These are phyloP conservation scores for Chrysotoxum bicinctum DNA, from an alignment of 2,888 invertebrate species.

Conservation along the genomic window DNA sequence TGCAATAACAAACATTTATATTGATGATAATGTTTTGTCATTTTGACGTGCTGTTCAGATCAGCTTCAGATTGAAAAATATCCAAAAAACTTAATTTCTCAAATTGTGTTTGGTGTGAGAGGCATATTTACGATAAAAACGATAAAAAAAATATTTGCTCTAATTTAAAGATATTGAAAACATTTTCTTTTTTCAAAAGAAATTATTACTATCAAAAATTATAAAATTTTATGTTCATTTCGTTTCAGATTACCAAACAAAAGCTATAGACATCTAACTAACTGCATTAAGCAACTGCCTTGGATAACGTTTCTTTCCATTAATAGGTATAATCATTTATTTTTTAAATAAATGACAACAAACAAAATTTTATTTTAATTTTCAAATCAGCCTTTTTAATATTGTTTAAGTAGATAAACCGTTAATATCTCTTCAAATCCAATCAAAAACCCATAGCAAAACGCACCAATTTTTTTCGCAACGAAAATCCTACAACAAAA, in stretches of 20 bases:
- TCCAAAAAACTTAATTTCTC: too few species aligned
- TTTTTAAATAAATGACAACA: neutral
- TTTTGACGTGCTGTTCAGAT: too few species aligned
- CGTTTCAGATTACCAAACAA: slow-evolving; percentile 28
- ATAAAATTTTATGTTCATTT: too few species aligned
- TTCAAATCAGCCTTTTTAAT: neutral
- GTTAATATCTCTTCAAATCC: neutral
- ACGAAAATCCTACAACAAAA: slow-evolving; percentile 21
- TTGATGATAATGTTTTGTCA: too few species aligned
- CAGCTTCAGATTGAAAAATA: too few species aligned
- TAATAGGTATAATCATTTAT: slow-evolving; percentile 18
- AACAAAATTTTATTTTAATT: neutral
- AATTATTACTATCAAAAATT: too few species aligned
- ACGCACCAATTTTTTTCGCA: slow-evolving; percentile 62
- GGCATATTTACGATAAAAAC: too few species aligned
- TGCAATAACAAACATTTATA: too few species aligned
- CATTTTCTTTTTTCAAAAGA: too few species aligned
- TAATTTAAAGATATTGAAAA: too few species aligned
- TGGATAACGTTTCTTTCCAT: slow-evolving; percentile 39
- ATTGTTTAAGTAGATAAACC: neutral
- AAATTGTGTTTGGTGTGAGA: too few species aligned
- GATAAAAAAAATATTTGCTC: too few species aligned
- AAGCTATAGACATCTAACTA: neutral
- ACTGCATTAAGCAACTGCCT: slow-evolving; percentile 60
- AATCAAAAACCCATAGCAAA: slow-evolving; percentile 16